Evolutionary conservation across 2,113 vertebrate species (phyloP), one percentile per base, ranked within the genome.

Genomic region (Danionella cerebrum): DNA sequence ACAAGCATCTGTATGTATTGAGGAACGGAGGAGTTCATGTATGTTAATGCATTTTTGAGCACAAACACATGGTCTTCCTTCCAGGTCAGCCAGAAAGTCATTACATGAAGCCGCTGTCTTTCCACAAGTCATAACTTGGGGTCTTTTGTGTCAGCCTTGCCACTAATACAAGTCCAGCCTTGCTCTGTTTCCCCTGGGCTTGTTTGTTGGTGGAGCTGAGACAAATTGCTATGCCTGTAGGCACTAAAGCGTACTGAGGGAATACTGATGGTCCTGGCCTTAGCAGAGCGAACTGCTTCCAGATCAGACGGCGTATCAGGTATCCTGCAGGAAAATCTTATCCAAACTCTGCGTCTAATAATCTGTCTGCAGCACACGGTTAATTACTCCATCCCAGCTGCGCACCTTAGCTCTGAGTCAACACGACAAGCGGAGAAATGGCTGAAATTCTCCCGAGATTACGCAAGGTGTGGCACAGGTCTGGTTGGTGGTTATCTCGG

Each of bases 211-310:
- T 18, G 69, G 18, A 44, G 52, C 60, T 16, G 59, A 65, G 59
- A 65, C 69, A 65, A 71, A 71, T 71, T 65, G 69, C 52, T 24
- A 36, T 65, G 60, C 62, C 59, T 55, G 44, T 14, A 35, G 69
- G 59, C 59, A 18, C 22, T 29, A 68, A 39, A 48, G 39, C 35
- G 2, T 18, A 57, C 66, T 35, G 31, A 24, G 66, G 53, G 66
- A 68, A 58, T 68, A 68, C 53, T 68, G 53, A 68, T 68, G 66
- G 66, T 47, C 24, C 42, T 39, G 66, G 66, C 53, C 52, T 58
- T 57, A 57, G 22, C 52, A 57, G 6, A 22, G 65, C 47, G n/a
- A 8, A 36, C 41, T 38, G 42, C 27, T 18, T 58, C 52, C 53
- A 68, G 42, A 68, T 58, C 66, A 55, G 42, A 24, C 41, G 21